These are phyloP conservation scores for Charadrius vociferus DNA, from an alignment of 2,113 vertebrate genomes.

Conservation along the genomic window DNA sequence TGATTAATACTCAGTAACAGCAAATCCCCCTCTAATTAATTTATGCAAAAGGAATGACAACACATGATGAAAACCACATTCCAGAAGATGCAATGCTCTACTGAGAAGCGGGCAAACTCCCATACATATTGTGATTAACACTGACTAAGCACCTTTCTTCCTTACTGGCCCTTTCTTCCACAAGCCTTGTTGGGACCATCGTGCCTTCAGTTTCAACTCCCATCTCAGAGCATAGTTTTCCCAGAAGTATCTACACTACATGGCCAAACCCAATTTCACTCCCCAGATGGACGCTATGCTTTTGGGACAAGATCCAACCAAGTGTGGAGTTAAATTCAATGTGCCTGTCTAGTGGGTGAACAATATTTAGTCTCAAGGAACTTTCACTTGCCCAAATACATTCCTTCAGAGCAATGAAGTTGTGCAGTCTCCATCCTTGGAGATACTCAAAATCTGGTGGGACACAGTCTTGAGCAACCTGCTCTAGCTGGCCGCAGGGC, in stretches of 20 bases:
- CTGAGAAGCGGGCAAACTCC: neutral
- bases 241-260: neutral
- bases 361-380: neutral
- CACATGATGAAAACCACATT: neutral
- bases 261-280: neutral
- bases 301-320: neutral
- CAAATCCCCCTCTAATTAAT: constrained; percentile 19
- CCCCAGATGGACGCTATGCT: neutral
- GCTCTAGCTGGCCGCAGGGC: neutral
- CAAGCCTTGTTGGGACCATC: neutral
- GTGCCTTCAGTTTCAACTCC: neutral
- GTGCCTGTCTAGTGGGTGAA: neutral
- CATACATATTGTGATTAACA: neutral
- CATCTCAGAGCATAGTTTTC: neutral
- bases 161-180: neutral
- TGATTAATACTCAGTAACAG: neutral
- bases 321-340: neutral
- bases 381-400: neutral
- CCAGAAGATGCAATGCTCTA: neutral
- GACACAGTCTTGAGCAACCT: neutral
- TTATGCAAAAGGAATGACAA: constrained; percentile 8
- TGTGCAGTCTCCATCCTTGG: neutral
- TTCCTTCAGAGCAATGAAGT: neutral
- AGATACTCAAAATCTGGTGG: neutral
- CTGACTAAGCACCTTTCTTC: neutral